Base-by-base conservation (phyloP, 1,140 invertebrate genomes). In the Armadillidium nasatum region DNA sequence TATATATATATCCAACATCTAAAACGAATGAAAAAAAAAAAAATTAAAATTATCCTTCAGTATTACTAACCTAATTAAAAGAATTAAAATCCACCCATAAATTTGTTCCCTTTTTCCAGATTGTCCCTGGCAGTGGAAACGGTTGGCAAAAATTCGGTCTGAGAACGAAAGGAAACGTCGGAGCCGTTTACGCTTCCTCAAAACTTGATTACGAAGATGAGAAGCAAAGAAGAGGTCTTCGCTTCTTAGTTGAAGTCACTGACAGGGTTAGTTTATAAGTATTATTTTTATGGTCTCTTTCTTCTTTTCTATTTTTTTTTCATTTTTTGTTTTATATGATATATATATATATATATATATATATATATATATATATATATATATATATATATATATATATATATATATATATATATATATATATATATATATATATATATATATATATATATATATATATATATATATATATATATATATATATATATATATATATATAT, bases 341-440 rank as follows among this genome's bases (percentile, higher is more conserved):
- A 60, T 19, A 60, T 60, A 60, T 60, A 60, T 60, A 60, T 60
- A 60, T 60, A 60, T 60, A 60, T 60, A 19, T 60, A 19, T 60
- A 60, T 60, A 60, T 50, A 19, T 60, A 60, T 60, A 60, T 60
- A 60, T 60, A 19, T 4, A 60, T 60, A 60, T 60, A 60, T 60
- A 60, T 50, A 19, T 60, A 19, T 60, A 60, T 60, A 50, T 13
- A 19, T 60, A 60, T 60, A 60, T 60, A 60, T 60, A 60, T 60
- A 19, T 60, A 60, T 60, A 60, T 60, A 19, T 60, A 60, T 60
- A 60, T 60, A 60, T 60, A 19, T 60, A 60, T 60, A 60, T 60
- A 60, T 60, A 60, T 60, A 60, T 60, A 60, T 60, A 60, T 4
- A 60, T 15, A 60, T 60, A 60, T 60, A 60, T 60, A 60, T 60